Percentiles rank a stretch among this genome's conserved stretches.
Evolutionary conservation across 2,888 invertebrate genomes (phyloP).

Genomic region (Amblyteles armatorius): DNA sequence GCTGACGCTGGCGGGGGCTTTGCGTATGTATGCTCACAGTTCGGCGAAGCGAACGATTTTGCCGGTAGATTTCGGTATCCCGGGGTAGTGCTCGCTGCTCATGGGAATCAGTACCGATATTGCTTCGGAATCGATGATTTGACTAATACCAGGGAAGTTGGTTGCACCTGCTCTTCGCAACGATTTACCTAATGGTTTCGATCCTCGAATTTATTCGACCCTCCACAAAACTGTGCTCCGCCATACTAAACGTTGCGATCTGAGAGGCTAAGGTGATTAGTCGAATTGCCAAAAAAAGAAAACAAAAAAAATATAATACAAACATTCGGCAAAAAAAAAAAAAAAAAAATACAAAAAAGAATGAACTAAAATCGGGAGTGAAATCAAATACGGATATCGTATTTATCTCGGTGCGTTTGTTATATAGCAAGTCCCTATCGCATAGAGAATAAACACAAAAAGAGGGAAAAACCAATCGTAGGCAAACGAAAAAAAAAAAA

Average conservation of each 20-base stretch:
- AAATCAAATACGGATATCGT: neutral
- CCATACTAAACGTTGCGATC: too few species aligned
- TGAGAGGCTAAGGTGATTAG: neutral
- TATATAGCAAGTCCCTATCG: neutral
- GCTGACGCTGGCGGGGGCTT: neutral
- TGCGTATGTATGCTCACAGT: neutral
- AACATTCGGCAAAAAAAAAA: neutral
- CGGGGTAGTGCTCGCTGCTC: neutral
- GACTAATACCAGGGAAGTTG: neutral
- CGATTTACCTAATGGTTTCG: neutral
- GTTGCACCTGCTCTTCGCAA: neutral
- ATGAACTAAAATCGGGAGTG: neutral
- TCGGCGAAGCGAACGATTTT: slow-evolving; percentile 10
- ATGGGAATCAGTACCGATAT: slow-evolving; percentile 4
- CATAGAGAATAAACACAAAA: slow-evolving; percentile 13
- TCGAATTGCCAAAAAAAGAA: neutral
- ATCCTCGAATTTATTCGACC: neutral
- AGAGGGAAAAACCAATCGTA: slow-evolving; percentile 15
- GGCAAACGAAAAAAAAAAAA: neutral
- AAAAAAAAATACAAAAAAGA: neutral
- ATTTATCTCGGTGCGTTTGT: neutral
- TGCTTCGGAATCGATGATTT: neutral
- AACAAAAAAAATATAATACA: neutral
- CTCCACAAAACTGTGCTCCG: too few species aligned
- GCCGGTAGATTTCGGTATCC: neutral